Evolutionary conservation across 2,888 invertebrate species (phyloP), one percentile per base, ranked within the genome.

Genomic region (Eupithecia pulchellata): DNA sequence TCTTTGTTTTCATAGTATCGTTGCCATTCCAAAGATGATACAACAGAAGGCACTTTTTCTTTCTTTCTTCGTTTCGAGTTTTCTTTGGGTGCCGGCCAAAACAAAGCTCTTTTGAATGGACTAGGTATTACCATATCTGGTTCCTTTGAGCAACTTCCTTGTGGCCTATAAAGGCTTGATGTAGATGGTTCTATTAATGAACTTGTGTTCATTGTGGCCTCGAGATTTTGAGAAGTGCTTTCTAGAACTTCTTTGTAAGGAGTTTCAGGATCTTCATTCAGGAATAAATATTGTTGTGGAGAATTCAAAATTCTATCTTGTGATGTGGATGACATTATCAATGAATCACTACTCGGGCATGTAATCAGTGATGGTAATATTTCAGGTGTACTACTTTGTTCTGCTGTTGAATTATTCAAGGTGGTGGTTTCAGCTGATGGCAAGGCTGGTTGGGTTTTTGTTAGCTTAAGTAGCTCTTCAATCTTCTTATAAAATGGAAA

Each of bases 51-150:
- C 25, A 70, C 61, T 73, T 69, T 73, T 69, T 71, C 68, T 73
- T 73, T 75, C 71, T 39, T 71, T 52, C 73, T 71, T 75, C 62
- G 29, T 73, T 73, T 75, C 64, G 71, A 74, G 69, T 74, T 74
- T 64, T 76, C 66, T 74, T 74, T 73, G 69, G 73, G 76, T 58
- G 76, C 74, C 72, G 73, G 75, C 75, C 73, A 75, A 73, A 75
- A 75, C 73, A 75, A 73, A 57, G 75, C 72, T 72, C 74, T 74
- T 76, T 76, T 73, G 70, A 76, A 75, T 64, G 73, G 69, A 69
- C 71, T 73, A 61, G 75, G 73, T 69, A 74, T 69, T 62, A 71
- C 65, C 67, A 74, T 74, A 71, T 69, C 69, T 32, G 32, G 32
- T 32, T 32, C 32, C 32, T 32, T 32, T 32, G 32, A 32, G 32